phyloP scores from a whole-genome alignment of 2,113 vertebrate species.

The Trematomus loennbergii region DNA sequence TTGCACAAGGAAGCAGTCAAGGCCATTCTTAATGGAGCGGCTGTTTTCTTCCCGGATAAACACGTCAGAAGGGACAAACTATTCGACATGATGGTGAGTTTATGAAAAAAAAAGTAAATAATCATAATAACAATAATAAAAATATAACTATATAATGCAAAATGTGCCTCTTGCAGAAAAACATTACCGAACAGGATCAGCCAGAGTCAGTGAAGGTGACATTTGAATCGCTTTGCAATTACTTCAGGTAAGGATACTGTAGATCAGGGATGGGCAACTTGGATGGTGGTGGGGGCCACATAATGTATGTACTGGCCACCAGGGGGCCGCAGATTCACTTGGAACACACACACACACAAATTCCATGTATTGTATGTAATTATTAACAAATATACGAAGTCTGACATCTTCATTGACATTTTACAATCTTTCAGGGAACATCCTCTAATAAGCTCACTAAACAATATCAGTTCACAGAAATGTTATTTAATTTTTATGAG shows the following conservation, averaged over 20 bases:
- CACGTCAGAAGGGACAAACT: constrained; percentile 90
- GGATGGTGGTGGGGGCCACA: too few species aligned
- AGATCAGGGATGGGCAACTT: too few species aligned
- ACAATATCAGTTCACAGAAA: too few species aligned
- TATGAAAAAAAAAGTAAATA: neutral
- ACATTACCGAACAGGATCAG: constrained; percentile 92
- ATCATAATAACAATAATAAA: neutral
- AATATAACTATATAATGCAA: neutral
- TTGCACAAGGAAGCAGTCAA: constrained; percentile 91
- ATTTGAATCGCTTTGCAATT: constrained; percentile 94
- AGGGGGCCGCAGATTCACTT: too few species aligned
- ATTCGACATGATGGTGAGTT: constrained; percentile 94
- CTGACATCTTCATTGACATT: too few species aligned
- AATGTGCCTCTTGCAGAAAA: constrained; percentile 85
- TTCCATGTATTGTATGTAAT: too few species aligned
- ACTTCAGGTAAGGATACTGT: constrained; percentile 89
- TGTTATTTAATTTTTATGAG: too few species aligned
- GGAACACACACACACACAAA: too few species aligned
- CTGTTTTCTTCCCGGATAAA: constrained; percentile 96
- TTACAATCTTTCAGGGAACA: too few species aligned
- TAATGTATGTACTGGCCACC: too few species aligned
- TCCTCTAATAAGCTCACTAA: too few species aligned
- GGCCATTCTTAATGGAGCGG: constrained; percentile 92
- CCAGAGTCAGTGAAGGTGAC: constrained; percentile 92
- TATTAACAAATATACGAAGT: too few species aligned